These are phyloP conservation scores for Scortum barcoo DNA, from an alignment of 2,113 vertebrate species.

Conservation along the genomic window DNA sequence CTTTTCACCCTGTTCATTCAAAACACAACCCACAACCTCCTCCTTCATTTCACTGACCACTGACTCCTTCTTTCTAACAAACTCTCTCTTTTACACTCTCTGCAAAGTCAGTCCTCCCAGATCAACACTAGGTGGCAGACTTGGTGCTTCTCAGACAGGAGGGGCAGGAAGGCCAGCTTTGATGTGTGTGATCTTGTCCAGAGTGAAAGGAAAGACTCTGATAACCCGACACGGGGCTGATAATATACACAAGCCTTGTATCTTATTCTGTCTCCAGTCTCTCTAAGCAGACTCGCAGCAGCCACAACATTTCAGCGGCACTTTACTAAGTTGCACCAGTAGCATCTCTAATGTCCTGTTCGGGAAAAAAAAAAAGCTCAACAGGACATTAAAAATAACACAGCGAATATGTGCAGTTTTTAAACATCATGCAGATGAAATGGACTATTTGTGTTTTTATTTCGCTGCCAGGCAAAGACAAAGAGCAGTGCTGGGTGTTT, in stretches of 20 bases:
- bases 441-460: too few species aligned
- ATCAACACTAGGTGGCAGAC: slow-evolving; percentile 70
- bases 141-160: slow-evolving; percentile 27
- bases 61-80: not conserved
- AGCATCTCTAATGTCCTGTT: not conserved
- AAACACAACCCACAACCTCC: not conserved
- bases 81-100: not conserved
- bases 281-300: slow-evolving; percentile 15
- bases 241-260: slow-evolving; percentile 30
- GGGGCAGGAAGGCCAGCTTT: slow-evolving; percentile 16
- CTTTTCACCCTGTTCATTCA: not conserved
- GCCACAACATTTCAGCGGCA: slow-evolving; percentile 18
- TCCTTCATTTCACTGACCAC: not conserved
- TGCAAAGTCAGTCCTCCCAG: not conserved
- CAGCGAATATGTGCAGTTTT: not conserved
- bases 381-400: not conserved
- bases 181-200: slow-evolving; percentile 54
- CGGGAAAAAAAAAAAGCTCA: not conserved
- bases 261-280: slow-evolving; percentile 23
- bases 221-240: slow-evolving; percentile 53
- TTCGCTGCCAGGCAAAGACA: not conserved
- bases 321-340: not conserved
- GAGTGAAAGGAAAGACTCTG: slow-evolving; percentile 42
- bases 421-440: not conserved
- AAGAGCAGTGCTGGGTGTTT: not conserved